A percentile compares a stretch with the other conserved stretches of the same genome.
Evolutionary conservation across 2,113 vertebrate species (phyloP).

Genomic region (Phrynosoma platyrhinos): DNA sequence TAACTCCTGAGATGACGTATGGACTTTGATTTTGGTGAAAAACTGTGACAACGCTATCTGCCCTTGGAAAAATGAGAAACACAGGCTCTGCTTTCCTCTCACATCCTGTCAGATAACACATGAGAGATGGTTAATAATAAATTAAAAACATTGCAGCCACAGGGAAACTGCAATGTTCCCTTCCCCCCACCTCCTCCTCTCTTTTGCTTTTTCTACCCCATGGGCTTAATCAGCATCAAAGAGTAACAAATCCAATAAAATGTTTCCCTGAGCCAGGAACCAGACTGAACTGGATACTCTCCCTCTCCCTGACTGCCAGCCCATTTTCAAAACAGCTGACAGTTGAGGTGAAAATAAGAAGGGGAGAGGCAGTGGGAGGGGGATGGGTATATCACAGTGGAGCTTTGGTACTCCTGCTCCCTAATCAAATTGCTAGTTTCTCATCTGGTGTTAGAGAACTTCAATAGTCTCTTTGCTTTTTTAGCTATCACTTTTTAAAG

Average conservation of each 20-base stretch:
- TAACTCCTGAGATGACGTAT: constrained; percentile 38
- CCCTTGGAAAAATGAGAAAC: constrained; percentile 59
- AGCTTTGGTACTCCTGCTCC: neutral
- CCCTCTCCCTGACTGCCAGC: constrained; percentile 53
- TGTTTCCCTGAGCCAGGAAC: constrained; percentile 75
- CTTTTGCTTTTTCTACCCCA: constrained; percentile 73
- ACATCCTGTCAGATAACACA: constrained; percentile 71
- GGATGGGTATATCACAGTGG: constrained; percentile 52
- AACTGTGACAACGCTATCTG: neutral
- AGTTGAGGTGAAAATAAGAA: constrained; percentile 66
- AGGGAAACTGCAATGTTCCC: constrained; percentile 65
- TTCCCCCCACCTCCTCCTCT: constrained; percentile 51
- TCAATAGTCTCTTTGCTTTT: constrained; percentile 38
- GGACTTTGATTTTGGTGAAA: constrained; percentile 50
- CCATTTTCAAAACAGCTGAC: constrained; percentile 70
- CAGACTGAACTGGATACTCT: constrained; percentile 68
- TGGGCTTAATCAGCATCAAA: constrained; percentile 84
- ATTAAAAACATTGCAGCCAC: constrained; percentile 75
- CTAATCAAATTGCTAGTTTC: neutral
- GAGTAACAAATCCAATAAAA: constrained; percentile 85
- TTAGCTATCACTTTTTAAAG: constrained; percentile 8
- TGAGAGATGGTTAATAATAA: constrained; percentile 82
- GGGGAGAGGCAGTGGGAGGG: constrained; percentile 55
- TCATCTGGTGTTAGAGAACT: constrained; percentile 17
- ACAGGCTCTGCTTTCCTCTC: constrained; percentile 55